phyloP scores from a whole-genome alignment of 2,797 vertebrate species.

The Distichodus sexfasciatus region DNA sequence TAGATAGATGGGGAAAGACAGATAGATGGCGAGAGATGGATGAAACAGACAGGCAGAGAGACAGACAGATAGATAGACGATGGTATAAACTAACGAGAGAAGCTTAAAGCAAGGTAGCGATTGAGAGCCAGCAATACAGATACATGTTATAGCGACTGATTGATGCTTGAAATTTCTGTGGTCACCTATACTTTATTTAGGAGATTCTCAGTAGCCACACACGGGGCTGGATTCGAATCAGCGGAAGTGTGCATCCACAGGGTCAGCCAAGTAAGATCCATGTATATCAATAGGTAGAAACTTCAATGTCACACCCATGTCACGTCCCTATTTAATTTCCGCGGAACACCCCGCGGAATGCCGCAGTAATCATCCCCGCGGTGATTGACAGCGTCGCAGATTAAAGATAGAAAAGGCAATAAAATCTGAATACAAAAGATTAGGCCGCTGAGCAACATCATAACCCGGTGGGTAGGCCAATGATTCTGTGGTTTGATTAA shows the following conservation, averaged over 20 bases:
- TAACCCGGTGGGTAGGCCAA: constrained; percentile 33
- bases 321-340: constrained; percentile 69
- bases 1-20: no score
- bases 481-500: constrained; percentile 57
- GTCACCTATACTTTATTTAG: no score
- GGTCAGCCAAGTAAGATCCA: constrained; percentile 58
- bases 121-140: no score
- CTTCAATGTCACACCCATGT: constrained; percentile 73
- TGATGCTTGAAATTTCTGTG: no score
- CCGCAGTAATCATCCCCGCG: constrained; percentile 59
- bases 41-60: no score
- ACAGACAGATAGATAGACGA: no score
- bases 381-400: constrained; percentile 62
- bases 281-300: constrained; percentile 67
- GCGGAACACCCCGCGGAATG: constrained; percentile 66
- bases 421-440: constrained; percentile 53
- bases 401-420: constrained; percentile 58
- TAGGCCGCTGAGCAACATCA: constrained; percentile 45
- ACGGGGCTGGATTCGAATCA: background rate
- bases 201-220: no score
- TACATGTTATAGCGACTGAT: no score
- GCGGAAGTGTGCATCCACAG: constrained; percentile 39
- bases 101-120: no score
- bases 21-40: no score
- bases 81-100: no score